phyloP scores from a whole-genome alignment of 1,140 invertebrate genomes.

The Trichonephila inaurata region DNA sequence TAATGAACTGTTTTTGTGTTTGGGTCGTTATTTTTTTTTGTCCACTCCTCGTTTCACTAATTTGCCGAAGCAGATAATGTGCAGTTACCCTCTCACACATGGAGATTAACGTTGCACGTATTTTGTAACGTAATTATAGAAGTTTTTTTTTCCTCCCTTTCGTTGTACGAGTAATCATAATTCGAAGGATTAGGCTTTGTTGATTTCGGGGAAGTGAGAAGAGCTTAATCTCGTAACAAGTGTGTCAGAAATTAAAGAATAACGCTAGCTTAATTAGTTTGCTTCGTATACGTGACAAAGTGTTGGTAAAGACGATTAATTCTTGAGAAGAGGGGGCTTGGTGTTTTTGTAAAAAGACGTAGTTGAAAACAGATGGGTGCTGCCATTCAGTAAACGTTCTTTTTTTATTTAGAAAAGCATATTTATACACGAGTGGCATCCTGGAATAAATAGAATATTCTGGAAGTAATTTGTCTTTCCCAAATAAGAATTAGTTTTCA shows the following conservation, averaged over 20 bases:
- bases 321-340: not conserved
- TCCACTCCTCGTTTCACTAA: constrained; percentile 26
- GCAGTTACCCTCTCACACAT: constrained; percentile 25
- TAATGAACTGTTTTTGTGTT: constrained; percentile 50
- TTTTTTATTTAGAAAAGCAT: too few species aligned
- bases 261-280: not conserved
- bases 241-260: not conserved
- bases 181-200: not conserved
- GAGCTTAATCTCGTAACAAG: constrained; percentile 18
- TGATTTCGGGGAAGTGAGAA: not conserved
- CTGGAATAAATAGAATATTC: too few species aligned
- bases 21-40: not conserved
- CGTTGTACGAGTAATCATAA: not conserved
- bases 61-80: constrained; percentile 17
- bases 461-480: too few species aligned
- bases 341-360: not conserved
- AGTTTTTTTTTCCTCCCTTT: not conserved
- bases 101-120: not conserved
- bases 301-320: not conserved
- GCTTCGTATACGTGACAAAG: not conserved
- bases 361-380: not conserved
- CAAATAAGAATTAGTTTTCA: too few species aligned
- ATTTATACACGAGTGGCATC: too few species aligned
- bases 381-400: not conserved
- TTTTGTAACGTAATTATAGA: constrained; percentile 15